Evolutionary conservation across 1,140 invertebrate genomes (phyloP).

Genomic region (Berghia stephanieae): DNA sequence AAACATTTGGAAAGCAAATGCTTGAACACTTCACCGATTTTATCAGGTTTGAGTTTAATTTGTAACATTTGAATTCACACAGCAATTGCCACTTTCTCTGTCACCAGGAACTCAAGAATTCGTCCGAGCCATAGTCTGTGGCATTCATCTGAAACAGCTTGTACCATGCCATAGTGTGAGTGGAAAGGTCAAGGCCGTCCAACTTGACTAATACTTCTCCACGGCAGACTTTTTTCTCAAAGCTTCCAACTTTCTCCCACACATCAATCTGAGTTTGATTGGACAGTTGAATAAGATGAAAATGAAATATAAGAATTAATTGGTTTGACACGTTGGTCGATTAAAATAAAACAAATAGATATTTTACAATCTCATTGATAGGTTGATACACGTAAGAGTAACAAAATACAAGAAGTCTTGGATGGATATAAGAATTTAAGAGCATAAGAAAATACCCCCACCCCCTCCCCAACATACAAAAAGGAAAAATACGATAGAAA

Average conservation of each 20-base stretch:
- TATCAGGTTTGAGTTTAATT: no score
- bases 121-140: conserved; percentile 53
- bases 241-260: conserved; percentile 84
- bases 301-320: conserved; percentile 1
- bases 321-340: not conserved
- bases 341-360: not conserved
- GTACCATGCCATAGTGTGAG: conserved; percentile 86
- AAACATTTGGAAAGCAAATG: no score
- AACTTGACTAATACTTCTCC: conserved; percentile 86
- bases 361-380: not conserved
- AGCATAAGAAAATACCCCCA: no score
- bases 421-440: no score
- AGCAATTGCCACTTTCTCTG: no score
- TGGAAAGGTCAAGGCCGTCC: conserved; percentile 80
- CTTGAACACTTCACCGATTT: no score
- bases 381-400: not conserved
- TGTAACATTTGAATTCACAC: no score
- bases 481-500: no score
- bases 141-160: conserved; percentile 76
- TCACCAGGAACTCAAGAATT: conserved; percentile 52
- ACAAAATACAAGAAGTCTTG: not conserved
- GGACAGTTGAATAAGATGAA: no score
- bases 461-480: no score
- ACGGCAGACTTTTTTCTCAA: conserved; percentile 84
- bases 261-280: conserved; percentile 80